Evolutionary conservation across 1,140 invertebrate species (phyloP), one percentile per base, ranked within the genome.

Genomic region (Antheraea pernyi): DNA sequence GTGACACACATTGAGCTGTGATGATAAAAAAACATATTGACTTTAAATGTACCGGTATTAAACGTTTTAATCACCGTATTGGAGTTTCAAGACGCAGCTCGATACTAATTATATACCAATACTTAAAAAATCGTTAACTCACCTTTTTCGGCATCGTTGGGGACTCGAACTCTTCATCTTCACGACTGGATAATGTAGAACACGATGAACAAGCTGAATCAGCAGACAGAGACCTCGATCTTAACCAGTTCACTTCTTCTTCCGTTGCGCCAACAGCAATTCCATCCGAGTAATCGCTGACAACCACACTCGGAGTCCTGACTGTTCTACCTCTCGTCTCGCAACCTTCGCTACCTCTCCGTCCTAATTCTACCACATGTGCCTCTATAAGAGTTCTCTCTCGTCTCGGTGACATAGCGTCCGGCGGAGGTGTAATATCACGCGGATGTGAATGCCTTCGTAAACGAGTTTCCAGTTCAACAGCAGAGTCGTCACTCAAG

Each of bases 281-380:
- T 73, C 96, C 96, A 80, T 97, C 96, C 0, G 96, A 97, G 80
- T 97, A 97, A 84, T 97, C 97, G 76, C 96, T 97, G 1, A 97
- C 95, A 4, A 97, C 96, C 18, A 97, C 96, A 19, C 96, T 97
- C 0, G 97, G 96, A 0, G 96, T 97, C 39, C 96, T 86, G 81
- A 96, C 95, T 77, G 94, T 96, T 0, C 96, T 92, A 5, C 92
- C 92, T 13, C 86, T 80, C 3, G 81, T 86, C 72, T 91, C 90
- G 69, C 85, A 84, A 13, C 89, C 91, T 69, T 91, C 89, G 78
- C 89, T 92, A 37, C 88, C 85, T 64, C 88, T 74, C 69, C 90
- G 77, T 1, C 87, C 89, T 63, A 89, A 70, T 59, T 92, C 90
- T 22, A 91, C 86, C 59, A 90, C 89, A 65, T 92, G 84, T 48